Percentiles rank a stretch among this genome's conserved stretches.
phyloP scores from a whole-genome alignment of 2,888 invertebrate species.

The Priocnemis perturbator region DNA sequence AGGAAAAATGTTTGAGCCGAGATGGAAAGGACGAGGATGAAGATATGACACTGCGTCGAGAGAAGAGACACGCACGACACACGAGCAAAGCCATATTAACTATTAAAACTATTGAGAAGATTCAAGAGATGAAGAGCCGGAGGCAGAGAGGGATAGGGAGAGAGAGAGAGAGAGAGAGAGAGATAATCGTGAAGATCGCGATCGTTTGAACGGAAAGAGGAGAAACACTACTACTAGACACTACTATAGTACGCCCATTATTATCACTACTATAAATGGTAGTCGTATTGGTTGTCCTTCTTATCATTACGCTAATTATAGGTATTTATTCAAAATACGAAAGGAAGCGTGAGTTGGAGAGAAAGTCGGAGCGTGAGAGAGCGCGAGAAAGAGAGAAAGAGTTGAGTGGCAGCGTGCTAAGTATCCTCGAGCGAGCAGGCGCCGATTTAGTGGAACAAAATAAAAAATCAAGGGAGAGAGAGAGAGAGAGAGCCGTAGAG shows the following conservation, averaged over 20 bases:
- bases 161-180: constrained; percentile 25
- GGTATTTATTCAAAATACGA: constrained; percentile 67
- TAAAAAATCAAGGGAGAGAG: constrained; percentile 1
- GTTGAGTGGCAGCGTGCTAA: constrained; percentile 58
- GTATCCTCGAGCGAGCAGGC: constrained; percentile 54
- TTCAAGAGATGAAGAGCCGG: background rate
- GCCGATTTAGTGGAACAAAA: background rate
- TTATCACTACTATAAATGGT: constrained; percentile 69
- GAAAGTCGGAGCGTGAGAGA: constrained; percentile 13
- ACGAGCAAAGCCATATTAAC: constrained; percentile 70
- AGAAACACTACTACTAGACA: constrained; percentile 68
- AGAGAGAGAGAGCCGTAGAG: constrained; percentile 3
- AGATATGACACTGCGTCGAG: constrained; percentile 32
- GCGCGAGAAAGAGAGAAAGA: constrained; percentile 6
- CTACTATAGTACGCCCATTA: constrained; percentile 70
- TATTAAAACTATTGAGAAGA: constrained; percentile 55
- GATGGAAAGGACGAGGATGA: constrained; percentile 10
- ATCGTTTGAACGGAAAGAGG: constrained; percentile 42
- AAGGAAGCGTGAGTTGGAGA: constrained; percentile 31
- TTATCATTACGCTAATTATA: constrained; percentile 66
- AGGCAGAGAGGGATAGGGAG: constrained; percentile 22
- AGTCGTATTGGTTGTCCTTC: constrained; percentile 69
- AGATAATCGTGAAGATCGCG: constrained; percentile 10
- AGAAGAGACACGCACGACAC: constrained; percentile 55
- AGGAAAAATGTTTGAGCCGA: background rate